These are phyloP conservation scores for Diabrotica balteata DNA, from an alignment of 2,888 invertebrate species.

Conservation along the genomic window DNA sequence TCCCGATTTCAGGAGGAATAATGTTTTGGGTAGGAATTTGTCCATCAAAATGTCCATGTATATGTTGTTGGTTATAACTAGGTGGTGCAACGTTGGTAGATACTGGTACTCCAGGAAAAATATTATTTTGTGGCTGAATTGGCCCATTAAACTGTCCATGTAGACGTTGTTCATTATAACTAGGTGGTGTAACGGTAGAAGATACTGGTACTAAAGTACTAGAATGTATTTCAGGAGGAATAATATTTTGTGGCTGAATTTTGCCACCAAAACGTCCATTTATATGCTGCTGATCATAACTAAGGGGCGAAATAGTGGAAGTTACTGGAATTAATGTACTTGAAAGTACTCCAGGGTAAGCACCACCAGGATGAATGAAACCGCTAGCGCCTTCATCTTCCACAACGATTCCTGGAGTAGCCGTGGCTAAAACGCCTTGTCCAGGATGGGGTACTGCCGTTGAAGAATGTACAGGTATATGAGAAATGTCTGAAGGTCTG, in stretches of 20 bases:
- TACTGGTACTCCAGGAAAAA: not conserved
- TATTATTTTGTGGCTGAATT: no score
- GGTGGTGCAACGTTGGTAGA: conserved; percentile 4
- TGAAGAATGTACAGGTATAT: no score
- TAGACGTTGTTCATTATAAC: no score
- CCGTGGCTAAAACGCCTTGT: not conserved
- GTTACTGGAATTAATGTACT: not conserved
- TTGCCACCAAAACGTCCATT: no score
- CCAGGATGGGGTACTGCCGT: no score
- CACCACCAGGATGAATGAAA: not conserved
- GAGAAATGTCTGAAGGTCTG: no score
- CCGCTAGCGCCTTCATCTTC: conserved; percentile 16
- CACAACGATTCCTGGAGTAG: conserved; percentile 4
- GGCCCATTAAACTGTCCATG: no score
- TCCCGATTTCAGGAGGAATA: conserved; percentile 39
- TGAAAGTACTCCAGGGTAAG: conserved; percentile 1
- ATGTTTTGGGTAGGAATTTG: conserved; percentile 36
- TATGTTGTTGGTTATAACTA: conserved; percentile 11
- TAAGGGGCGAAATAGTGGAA: not conserved
- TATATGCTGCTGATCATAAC: no score
- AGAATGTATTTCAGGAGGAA: conserved; percentile 1
- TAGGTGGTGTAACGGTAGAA: conserved; percentile 11
- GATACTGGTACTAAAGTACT: conserved; percentile 1
- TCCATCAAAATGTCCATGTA: not conserved
- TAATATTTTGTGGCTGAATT: not conserved